Evolutionary conservation across 2,797 vertebrate species (phyloP).

Genomic region (Lacerta viridis): DNA sequence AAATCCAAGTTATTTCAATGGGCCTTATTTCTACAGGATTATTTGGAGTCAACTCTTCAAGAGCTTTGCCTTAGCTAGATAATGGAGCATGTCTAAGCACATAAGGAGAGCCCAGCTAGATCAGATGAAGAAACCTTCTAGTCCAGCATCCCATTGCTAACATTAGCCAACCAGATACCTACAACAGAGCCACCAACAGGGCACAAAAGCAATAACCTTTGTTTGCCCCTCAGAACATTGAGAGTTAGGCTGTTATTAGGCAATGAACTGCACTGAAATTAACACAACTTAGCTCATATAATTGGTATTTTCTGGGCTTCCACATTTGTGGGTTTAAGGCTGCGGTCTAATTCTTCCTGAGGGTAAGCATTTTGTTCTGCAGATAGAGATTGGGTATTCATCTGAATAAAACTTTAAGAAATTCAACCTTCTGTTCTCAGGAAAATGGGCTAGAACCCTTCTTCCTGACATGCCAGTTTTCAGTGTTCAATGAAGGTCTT

Average conservation of each 20-base stretch:
- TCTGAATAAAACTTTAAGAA: neutral
- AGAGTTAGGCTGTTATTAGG: neutral
- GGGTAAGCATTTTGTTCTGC: neutral
- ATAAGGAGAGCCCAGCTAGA: neutral
- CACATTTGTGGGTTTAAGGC: neutral
- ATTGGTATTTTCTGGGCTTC: neutral
- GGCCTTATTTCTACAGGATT: neutral
- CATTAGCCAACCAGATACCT: neutral
- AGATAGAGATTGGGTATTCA: neutral
- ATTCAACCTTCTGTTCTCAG: neutral
- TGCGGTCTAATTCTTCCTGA: neutral
- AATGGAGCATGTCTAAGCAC: neutral
- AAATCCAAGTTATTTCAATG: neutral
- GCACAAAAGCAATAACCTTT: neutral
- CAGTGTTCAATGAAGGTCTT: neutral
- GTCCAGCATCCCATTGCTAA: neutral
- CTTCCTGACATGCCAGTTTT: constrained; percentile 11
- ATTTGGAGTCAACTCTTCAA: neutral
- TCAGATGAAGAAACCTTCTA: neutral
- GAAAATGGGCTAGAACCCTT: constrained; percentile 47
- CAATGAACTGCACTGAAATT: neutral
- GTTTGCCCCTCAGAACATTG: neutral
- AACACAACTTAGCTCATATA: neutral
- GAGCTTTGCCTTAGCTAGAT: too few relatives aligned
- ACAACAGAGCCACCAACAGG: neutral